Evolutionary conservation across 2,888 invertebrate genomes (phyloP).

Genomic region (Hydroisotoma schaefferi): DNA sequence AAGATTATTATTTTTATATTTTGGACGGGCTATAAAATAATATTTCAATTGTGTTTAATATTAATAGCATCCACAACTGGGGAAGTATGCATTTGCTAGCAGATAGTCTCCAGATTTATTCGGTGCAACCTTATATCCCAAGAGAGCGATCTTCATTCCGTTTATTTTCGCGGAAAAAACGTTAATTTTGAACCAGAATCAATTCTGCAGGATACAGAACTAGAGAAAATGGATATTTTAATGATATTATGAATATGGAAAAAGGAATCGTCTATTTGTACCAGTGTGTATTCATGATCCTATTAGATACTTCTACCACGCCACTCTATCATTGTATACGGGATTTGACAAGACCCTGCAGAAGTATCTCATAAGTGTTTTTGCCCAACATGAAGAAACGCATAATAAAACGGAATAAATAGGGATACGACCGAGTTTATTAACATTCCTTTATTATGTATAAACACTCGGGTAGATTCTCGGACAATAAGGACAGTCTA

Average conservation of each 20-base stretch:
- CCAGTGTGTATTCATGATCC: not conserved
- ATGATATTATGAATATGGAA: no score
- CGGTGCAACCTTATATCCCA: not conserved
- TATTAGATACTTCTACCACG: not conserved
- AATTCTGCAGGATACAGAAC: no score
- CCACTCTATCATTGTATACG: not conserved
- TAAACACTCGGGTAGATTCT: no score
- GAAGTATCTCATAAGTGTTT: not conserved
- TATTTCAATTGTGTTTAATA: constrained; percentile 5
- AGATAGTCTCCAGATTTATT: constrained; percentile 6
- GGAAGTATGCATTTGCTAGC: not conserved
- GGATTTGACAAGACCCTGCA: constrained; percentile 9
- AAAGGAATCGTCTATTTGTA: not conserved
- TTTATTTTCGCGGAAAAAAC: no score
- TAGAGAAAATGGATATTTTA: no score
- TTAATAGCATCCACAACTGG: not conserved
- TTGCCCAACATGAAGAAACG: constrained; percentile 6
- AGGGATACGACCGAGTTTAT: no score
- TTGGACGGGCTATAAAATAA: constrained; percentile 13
- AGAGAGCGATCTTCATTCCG: not conserved
- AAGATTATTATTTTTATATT: no score
- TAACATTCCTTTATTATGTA: no score
- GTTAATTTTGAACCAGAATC: no score
- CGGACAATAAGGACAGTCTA: no score
- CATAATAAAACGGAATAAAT: no score